Evolutionary conservation across 2,797 vertebrate genomes (phyloP).

Genomic region (Notamacropus eugenii): DNA sequence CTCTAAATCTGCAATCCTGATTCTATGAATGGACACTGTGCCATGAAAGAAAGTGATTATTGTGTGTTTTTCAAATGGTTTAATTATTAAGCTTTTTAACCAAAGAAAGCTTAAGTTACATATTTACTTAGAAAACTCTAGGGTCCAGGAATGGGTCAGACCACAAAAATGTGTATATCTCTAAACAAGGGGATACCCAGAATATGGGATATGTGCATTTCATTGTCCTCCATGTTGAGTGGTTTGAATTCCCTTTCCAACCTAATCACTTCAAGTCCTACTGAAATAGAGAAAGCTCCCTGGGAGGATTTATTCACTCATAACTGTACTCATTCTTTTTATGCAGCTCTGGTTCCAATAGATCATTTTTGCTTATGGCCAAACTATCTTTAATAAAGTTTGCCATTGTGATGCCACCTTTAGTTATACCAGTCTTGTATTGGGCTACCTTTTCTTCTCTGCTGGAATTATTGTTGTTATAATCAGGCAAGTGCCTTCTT

Average conservation of each 20-base stretch:
- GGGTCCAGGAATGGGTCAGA: not conserved
- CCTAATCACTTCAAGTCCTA: not conserved
- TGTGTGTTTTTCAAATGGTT: not conserved
- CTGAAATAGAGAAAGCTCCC: not conserved
- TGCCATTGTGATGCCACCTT: not conserved
- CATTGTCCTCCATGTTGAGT: not conserved
- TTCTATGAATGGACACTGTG: not conserved
- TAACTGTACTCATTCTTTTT: not conserved
- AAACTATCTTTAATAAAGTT: not conserved
- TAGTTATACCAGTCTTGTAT: not conserved
- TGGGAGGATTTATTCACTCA: not conserved
- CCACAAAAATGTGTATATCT: slow-evolving; percentile 9
- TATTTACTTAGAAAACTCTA: not conserved
- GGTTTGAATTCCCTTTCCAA: not conserved
- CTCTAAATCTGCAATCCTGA: not conserved
- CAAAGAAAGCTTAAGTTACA: not conserved
- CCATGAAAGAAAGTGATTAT: not conserved
- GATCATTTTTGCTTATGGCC: not conserved
- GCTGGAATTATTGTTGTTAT: not conserved
- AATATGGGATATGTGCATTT: not conserved
- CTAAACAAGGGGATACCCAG: not conserved
- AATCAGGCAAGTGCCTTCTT: not conserved
- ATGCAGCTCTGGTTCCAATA: not conserved
- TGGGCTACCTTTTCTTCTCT: not conserved
- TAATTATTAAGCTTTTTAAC: not conserved